Evolutionary conservation across 1,140 invertebrate genomes (phyloP).

Genomic region (Trissolcus basalis): DNA sequence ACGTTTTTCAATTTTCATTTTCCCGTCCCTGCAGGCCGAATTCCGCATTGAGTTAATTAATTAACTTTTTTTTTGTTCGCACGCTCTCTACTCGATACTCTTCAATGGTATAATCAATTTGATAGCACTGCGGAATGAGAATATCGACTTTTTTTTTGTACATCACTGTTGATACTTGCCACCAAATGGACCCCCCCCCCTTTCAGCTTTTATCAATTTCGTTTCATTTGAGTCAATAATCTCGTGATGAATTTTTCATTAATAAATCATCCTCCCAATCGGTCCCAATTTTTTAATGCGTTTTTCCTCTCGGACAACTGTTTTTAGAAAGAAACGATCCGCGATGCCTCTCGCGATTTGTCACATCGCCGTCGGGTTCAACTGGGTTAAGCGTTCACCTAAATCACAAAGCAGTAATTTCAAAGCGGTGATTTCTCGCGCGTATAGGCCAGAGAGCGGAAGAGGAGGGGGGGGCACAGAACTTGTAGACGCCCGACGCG

Average conservation of each 20-base stretch:
- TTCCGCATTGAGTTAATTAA: constrained; percentile 16
- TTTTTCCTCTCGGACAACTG: constrained; percentile 16
- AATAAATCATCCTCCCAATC: not conserved
- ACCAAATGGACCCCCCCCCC: too few species aligned
- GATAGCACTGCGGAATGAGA: constrained; percentile 2
- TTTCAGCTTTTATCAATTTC: too few species aligned
- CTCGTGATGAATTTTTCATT: too few species aligned
- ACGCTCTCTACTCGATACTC: too few species aligned
- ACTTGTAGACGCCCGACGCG: constrained; percentile 35
- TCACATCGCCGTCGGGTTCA: constrained; percentile 38
- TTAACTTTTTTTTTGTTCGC: constrained; percentile 8
- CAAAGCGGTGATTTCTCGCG: constrained; percentile 60
- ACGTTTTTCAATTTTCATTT: constrained; percentile 50
- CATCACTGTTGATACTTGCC: too few species aligned
- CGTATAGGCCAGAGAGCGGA: constrained; percentile 30
- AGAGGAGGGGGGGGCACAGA: constrained; percentile 34
- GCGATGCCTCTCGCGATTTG: constrained; percentile 34
- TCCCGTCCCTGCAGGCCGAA: not conserved
- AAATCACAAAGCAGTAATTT: constrained; percentile 63
- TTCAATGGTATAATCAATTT: constrained; percentile 16
- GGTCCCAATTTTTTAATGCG: constrained; percentile 6
- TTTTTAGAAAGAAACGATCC: constrained; percentile 34
- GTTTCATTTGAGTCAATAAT: too few species aligned
- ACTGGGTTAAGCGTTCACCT: constrained; percentile 58
- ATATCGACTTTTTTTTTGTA: constrained; percentile 9